A percentile compares a stretch with the other conserved stretches of the same genome.
phyloP scores from a whole-genome alignment of 2,888 invertebrate species.

The Desoria tigrina region DNA sequence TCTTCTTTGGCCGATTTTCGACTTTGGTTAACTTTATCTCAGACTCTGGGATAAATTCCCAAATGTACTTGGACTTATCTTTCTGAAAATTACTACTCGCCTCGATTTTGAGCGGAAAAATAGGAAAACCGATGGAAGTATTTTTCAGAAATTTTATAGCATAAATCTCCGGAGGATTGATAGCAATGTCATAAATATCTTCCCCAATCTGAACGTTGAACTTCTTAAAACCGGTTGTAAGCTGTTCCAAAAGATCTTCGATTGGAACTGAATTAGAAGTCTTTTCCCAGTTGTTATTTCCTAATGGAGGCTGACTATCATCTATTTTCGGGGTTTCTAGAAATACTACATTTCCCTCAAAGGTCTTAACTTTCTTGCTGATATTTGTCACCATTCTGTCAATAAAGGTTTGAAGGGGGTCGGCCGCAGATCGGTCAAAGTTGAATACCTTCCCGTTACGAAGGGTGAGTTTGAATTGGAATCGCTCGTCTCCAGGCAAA shows the following conservation, averaged over 20 bases:
- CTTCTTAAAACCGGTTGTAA: slow-evolving; percentile 15
- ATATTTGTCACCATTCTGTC: slow-evolving; percentile 45
- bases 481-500: slow-evolving; percentile 59
- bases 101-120: slow-evolving; percentile 47
- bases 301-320: not conserved
- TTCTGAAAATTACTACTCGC: slow-evolving; percentile 41
- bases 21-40: slow-evolving; percentile 5
- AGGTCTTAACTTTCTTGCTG: slow-evolving; percentile 45
- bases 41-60: slow-evolving; percentile 43
- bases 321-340: slow-evolving; percentile 3
- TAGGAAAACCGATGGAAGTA: slow-evolving; percentile 39
- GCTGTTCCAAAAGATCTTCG: slow-evolving; percentile 9
- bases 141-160: slow-evolving; percentile 39
- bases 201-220: slow-evolving; percentile 38
- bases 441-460: slow-evolving; percentile 61
- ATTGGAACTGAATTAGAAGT: not conserved
- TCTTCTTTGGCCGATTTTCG: slow-evolving; percentile 13
- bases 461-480: slow-evolving; percentile 65
- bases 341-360: slow-evolving; percentile 32
- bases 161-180: slow-evolving; percentile 51
- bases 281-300: not conserved
- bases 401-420: slow-evolving; percentile 34
- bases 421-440: slow-evolving; percentile 44
- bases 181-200: slow-evolving; percentile 31
- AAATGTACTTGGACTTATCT: slow-evolving; percentile 36